Percentiles rank a stretch among this genome's conserved stretches.
Conservation (phyloP, 2,888 invertebrate genomes). For the Drosophila longiperda region DNA sequence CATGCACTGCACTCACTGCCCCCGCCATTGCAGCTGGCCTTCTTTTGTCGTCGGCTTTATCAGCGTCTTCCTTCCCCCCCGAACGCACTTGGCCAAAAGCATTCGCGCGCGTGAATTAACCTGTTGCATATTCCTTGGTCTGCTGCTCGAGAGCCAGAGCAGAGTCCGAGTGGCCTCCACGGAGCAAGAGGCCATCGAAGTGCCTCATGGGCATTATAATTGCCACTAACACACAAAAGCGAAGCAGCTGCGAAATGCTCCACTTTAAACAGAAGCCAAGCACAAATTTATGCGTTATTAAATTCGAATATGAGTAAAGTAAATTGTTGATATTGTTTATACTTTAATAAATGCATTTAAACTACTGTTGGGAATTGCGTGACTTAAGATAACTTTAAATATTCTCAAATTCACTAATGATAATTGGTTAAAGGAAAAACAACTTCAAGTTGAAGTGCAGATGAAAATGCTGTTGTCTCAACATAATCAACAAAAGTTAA, state of each 20-base stretch:
- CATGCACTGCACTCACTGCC: conserved; percentile 23
- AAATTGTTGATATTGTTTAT: neutral
- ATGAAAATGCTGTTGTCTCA: neutral
- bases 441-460: neutral
- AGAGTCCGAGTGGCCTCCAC: conserved; percentile 21
- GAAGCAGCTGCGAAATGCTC: conserved; percentile 25
- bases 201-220: conserved; percentile 61
- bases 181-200: conserved; percentile 35
- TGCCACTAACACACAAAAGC: conserved; percentile 30
- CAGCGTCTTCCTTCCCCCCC: conserved; percentile 35
- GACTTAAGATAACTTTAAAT: neutral
- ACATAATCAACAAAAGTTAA: neutral
- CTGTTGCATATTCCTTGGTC: conserved; percentile 71
- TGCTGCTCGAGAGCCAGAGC: conserved; percentile 24
- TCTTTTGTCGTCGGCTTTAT: conserved; percentile 26
- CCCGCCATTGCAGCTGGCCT: conserved; percentile 31
- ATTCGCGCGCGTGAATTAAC: conserved; percentile 74
- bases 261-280: conserved; percentile 12
- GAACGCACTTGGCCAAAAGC: conserved; percentile 67
- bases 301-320: neutral
- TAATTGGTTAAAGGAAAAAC: neutral
- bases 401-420: neutral
- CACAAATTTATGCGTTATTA: neutral
- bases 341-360: neutral
- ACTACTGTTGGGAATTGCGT: neutral